Conservation (phyloP, 2,797 vertebrate genomes). For the Podargus strigoides region DNA sequence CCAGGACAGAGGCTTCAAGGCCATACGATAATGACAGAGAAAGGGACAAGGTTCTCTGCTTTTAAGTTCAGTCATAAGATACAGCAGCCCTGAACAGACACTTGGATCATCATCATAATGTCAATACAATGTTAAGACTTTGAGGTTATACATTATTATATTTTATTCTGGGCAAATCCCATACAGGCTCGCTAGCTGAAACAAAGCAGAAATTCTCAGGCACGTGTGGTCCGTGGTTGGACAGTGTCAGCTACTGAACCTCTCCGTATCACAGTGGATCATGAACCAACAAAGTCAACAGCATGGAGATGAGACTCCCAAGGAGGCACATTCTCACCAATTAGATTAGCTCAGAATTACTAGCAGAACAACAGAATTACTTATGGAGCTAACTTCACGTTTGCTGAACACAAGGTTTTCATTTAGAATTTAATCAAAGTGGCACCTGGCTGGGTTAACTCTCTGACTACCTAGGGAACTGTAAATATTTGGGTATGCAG, state of each 20-base stretch:
- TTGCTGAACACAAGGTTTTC: background rate
- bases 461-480: background rate
- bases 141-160: background rate
- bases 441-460: background rate
- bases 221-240: background rate
- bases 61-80: background rate
- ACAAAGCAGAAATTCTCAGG: background rate
- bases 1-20: background rate
- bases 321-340: background rate
- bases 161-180: background rate
- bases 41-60: background rate
- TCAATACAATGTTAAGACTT: background rate
- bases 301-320: background rate
- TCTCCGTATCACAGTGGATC: background rate
- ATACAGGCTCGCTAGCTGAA: background rate
- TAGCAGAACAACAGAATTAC: background rate
- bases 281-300: background rate
- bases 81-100: background rate
- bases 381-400: background rate
- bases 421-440: background rate
- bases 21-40: background rate
- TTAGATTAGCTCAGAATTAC: background rate
- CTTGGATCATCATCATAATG: background rate
- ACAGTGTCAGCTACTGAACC: rapidly evolving
- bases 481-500: background rate